These are phyloP conservation scores for Aulostomus chinensis DNA, from an alignment of 2,797 vertebrate species.

Conservation along the genomic window DNA sequence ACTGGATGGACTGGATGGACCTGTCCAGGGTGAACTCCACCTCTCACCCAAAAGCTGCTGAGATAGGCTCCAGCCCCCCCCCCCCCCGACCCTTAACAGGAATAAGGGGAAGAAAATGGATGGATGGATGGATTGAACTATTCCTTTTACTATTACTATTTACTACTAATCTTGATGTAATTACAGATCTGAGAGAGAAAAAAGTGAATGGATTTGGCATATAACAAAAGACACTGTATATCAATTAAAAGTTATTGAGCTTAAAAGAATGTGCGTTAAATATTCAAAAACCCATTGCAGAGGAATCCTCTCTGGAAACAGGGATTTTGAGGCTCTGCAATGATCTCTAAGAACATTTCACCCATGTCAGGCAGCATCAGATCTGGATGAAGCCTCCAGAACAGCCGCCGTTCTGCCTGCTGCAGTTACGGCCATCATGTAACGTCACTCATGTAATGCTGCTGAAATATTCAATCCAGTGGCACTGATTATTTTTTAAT, in stretches of 20 bases:
- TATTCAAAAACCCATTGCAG: conserved; percentile 7
- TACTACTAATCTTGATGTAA: neutral
- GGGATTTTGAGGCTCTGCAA: conserved; percentile 12
- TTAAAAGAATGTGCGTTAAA: too few species aligned
- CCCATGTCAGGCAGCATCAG: conserved; percentile 22
- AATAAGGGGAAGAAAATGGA: too few species aligned
- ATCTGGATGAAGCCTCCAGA: conserved; percentile 15
- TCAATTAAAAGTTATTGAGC: too few species aligned
- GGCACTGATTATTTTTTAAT: conserved; percentile 69
- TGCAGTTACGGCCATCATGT: conserved; percentile 5
- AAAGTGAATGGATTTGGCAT: neutral
- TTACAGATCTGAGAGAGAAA: neutral
- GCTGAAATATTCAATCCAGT: conserved; percentile 67
- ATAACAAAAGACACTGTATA: too few species aligned
- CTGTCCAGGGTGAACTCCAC: too few species aligned
- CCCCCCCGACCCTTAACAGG: too few species aligned
- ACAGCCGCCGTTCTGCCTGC: conserved; percentile 1
- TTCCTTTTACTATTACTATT: too few species aligned
- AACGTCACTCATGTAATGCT: conserved; percentile 35
- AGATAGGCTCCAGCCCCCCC: too few species aligned
- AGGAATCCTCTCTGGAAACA: neutral
- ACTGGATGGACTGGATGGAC: too few species aligned
- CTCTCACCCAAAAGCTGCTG: too few species aligned
- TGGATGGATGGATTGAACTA: neutral
- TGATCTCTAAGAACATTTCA: conserved; percentile 19